Percentiles rank a stretch among this genome's conserved stretches.
These are phyloP conservation scores for Pipa parva DNA, from an alignment of 2,113 vertebrate genomes.

Conservation along the genomic window DNA sequence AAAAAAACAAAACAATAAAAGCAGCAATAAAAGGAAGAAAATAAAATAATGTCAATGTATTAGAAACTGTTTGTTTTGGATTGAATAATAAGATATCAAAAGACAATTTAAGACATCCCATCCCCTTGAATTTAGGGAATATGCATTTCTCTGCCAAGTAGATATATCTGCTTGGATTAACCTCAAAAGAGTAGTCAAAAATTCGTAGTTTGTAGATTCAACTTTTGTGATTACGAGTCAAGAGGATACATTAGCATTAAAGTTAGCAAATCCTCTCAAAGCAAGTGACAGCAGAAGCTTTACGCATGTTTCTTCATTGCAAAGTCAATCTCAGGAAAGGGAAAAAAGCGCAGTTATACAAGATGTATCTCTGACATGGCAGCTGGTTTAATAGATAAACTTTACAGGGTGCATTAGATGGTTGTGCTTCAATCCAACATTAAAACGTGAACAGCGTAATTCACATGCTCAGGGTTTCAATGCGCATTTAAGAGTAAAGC, in stretches of 20 bases:
- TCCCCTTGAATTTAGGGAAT: slow-evolving; percentile 19
- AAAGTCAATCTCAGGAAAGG: slow-evolving; percentile 47
- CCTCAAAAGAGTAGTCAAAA: slow-evolving; percentile 55
- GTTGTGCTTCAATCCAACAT: slow-evolving; percentile 37
- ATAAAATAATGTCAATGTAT: too few species aligned
- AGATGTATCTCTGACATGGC: slow-evolving; percentile 40
- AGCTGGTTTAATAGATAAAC: slow-evolving; percentile 43
- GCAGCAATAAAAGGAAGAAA: too few species aligned
- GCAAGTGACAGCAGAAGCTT: slow-evolving; percentile 52
- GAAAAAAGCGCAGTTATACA: slow-evolving; percentile 41
- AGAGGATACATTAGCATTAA: slow-evolving; percentile 58
- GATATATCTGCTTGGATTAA: slow-evolving; percentile 54
- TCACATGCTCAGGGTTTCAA: slow-evolving; percentile 17
- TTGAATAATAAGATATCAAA: too few species aligned
- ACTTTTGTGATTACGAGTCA: slow-evolving; percentile 59
- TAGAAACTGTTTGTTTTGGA: too few species aligned
- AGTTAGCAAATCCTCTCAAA: slow-evolving; percentile 56
- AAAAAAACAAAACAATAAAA: too few species aligned
- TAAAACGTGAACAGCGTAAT: slow-evolving; percentile 20
- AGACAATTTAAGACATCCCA: slow-evolving; percentile 13
- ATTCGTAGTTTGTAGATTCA: slow-evolving; percentile 52
- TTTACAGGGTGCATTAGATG: slow-evolving; percentile 42
- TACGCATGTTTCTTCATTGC: slow-evolving; percentile 50
- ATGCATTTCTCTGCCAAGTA: slow-evolving; percentile 27
- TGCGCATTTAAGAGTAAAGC: slow-evolving; percentile 32